A percentile compares a stretch with the other conserved stretches of the same genome.
These are phyloP conservation scores for Tenthredo amoena DNA, from an alignment of 2,888 invertebrate genomes.

Conservation along the genomic window DNA sequence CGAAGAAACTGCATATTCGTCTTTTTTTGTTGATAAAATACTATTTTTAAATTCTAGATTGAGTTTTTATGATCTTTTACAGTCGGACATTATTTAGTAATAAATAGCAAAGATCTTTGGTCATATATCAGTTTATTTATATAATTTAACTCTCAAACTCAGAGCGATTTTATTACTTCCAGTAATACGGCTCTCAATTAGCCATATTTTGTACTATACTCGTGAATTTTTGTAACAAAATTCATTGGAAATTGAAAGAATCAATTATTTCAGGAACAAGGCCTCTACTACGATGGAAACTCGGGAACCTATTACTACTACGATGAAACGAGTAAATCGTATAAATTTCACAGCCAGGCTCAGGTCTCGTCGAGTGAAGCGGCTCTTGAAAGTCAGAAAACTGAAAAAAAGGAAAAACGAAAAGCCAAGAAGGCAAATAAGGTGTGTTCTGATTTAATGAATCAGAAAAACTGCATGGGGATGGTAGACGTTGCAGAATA, in stretches of 20 bases:
- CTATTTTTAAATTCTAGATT: no score
- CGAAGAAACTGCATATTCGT: no score
- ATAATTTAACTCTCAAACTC: no score
- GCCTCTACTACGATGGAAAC: slow-evolving; percentile 93
- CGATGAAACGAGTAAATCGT: slow-evolving; percentile 86
- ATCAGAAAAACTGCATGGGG: not conserved
- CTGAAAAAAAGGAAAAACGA: slow-evolving; percentile 66
- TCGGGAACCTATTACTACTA: slow-evolving; percentile 92
- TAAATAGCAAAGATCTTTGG: no score
- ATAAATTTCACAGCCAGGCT: slow-evolving; percentile 90
- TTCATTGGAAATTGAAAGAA: not conserved
- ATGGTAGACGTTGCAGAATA: not conserved
- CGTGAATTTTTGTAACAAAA: not conserved
- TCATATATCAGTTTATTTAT: no score
- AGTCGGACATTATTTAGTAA: no score
- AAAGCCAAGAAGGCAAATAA: slow-evolving; percentile 65
- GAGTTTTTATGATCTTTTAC: no score
- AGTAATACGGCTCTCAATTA: no score
- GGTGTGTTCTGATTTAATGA: slow-evolving; percentile 55
- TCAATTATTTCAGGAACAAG: slow-evolving; percentile 84
- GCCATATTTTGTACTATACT: no score
- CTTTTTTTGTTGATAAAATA: no score
- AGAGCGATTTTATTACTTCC: no score
- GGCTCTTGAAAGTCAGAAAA: slow-evolving; percentile 48
- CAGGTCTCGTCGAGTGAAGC: slow-evolving; percentile 73